Base-by-base conservation (phyloP, 2,113 vertebrate genomes). In the Phylloscopus whistleri region DNA sequence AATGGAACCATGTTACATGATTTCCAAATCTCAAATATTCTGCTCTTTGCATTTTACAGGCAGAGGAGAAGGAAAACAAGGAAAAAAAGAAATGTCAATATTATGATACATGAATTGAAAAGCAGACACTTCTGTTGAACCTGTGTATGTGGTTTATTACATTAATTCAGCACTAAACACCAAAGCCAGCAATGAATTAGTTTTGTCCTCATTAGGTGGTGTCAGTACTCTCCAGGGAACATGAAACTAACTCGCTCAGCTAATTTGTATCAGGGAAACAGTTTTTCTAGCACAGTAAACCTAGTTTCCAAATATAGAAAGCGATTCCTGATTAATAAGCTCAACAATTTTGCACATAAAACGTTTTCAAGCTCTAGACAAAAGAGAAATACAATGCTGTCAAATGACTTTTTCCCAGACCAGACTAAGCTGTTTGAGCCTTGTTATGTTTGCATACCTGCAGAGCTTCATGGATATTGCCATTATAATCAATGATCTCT, bases 401-500 rank as follows among this genome's bases (percentile, higher is more conserved):
- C n/a, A 74, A 43, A 63, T 16, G 5, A 43, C 44, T 63, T 86
- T 69, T 77, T 41, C 75, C 19, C 58, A 77, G 55, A 67, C 14
- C 39, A 62, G 39, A 52, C 21, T 28, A 63, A 84, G 41, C 16
- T 35, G 44, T 35, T 39, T 56, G 37, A 76, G 30, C 58, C 44
- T 60, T 11, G 28, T 67, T 70, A 28, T 8, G 37, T 69, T 91
- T 68, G 95, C 99, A 95, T 96, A 99, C 99, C 99, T 99, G 99
- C 80, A 99, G 97, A 72, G 99, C 99, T 97, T 99, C 99, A 26
- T 99, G 99, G 93, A 99, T 99, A 96, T 99, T 99, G 95, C 99
- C 99, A 44, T 99, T 99, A 97, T 99, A 99, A 97, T 99, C 99
- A 89, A 99, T 99, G 95, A 99, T 99, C 97, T 99, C 99, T 2